Percentiles rank a stretch among this genome's conserved stretches.
phyloP scores from a whole-genome alignment of 2,888 invertebrate genomes.

The Galeruca laticollis region DNA sequence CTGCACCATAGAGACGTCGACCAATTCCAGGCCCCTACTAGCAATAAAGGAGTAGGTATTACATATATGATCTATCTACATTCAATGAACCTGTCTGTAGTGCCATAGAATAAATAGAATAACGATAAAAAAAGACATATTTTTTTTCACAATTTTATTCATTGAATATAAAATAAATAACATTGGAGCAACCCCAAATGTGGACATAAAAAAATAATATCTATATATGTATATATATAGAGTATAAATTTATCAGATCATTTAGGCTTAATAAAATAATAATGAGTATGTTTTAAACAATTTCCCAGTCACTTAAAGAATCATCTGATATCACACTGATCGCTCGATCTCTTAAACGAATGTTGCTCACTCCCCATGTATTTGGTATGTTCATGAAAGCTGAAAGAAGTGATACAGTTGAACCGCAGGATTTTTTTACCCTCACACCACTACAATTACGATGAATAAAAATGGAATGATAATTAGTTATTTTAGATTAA shows the following conservation, averaged over 20 bases:
- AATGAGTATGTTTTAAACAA: conserved; percentile 52
- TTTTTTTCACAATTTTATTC: not conserved
- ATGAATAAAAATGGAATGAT: not conserved
- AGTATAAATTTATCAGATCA: too few relatives aligned
- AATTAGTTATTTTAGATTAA: not conserved
- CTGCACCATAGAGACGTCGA: too few relatives aligned
- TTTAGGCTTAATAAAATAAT: not conserved
- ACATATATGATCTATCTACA: too few relatives aligned
- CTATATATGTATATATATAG: not conserved
- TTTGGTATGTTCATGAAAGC: conserved; percentile 71
- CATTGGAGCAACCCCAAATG: not conserved
- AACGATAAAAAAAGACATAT: too few relatives aligned
- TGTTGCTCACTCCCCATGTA: conserved; percentile 72
- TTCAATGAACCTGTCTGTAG: too few relatives aligned
- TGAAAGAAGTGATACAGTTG: conserved; percentile 54
- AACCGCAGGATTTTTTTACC: not conserved
- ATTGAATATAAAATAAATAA: not conserved
- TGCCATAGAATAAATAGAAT: too few relatives aligned
- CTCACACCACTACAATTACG: not conserved
- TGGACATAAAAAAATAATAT: not conserved
- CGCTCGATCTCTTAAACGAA: conserved; percentile 58
- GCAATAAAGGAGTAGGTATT: too few relatives aligned
- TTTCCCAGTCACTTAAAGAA: conserved; percentile 64
- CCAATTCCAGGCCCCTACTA: too few relatives aligned
- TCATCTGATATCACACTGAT: conserved; percentile 56